Evolutionary conservation across 2,888 invertebrate species (phyloP), one percentile per base, ranked within the genome.

Genomic region (Sphinx pinastri): DNA sequence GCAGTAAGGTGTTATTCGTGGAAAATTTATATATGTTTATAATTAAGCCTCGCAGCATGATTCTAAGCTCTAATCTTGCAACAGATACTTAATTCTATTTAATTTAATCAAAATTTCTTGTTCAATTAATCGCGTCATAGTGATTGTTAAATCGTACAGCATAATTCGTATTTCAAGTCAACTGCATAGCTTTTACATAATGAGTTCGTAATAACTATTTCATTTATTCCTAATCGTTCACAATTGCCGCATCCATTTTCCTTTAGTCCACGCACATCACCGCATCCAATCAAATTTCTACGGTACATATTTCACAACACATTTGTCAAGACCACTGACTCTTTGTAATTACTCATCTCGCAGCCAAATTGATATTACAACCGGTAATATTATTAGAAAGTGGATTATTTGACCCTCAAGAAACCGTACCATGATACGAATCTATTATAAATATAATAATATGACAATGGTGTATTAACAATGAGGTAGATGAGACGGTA

Each of bases 331-430:
- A 89, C 79, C 84, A 85, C 82, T 83, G 85, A 82, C 82, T 84
- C 82, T 82, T 79, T 80, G 89, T 91, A 91, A 92, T 92, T 90
- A 90, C 87, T 91, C 88, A 92, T 89, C 88, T 82, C 84, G 85
- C 85, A 83, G 77, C 82, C 86, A 89, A 92, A 92, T 92, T 91
- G 90, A 90, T 90, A 91, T 90, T 87, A 88, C 83, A 85, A 86
- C 84, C 82, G 79, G 83, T 80, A 81, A 82, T 79, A 80, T 81
- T 82, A 82, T 81, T 85, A 86, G 86, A 85, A 87, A 87, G 87
- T 84, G 81, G 78, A 79, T 77, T 78, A 78, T 76, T 77, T 82
- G 84, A 83, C 83, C 82, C 77, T 83, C 73, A 80, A 76, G 77
- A 81, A 84, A 83, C 84, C 80, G 79, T 83, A 85, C 83, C 81